Base-by-base conservation (phyloP, 1,140 invertebrate genomes). In the Calycopis cecrops region DNA sequence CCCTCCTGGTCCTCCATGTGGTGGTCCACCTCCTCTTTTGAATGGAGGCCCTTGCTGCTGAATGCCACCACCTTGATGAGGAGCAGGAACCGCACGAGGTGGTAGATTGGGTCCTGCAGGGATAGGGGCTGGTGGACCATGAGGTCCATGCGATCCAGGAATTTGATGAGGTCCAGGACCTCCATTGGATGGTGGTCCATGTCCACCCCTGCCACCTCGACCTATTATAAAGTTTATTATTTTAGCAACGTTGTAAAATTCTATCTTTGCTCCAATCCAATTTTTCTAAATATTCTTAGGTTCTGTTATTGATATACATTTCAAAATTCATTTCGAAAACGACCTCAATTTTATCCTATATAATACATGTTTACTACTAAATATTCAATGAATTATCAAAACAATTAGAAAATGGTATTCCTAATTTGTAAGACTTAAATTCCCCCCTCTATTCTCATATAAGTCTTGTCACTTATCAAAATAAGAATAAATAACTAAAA, bases 1-100 rank as follows among this genome's bases (percentile, higher is more conserved):
- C 42, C 73, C 77, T 42, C 78, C 69, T 2, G 73, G 75, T 3
- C 76, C 78, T 17, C 71, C 76, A 48, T 79, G 78, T n/a, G 64
- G 60, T 28, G 79, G 79, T 1, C 74, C 82, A 35, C 75, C 74
- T 6, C 79, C 79, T 48, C 82, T 55, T 48, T 85, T 85, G 63
- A 70, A 83, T 2, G 77, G 73, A 14, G 68, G 63, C 6, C 63
- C 68, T 38, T 67, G 67, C 4, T 67, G 58, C 40, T 54, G 60
- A 12, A 40, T 38, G 17, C 63, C 61, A 44, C 54, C 40, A 8
- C 52, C 44, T 44, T 67, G 71, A 28, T 67, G 75, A 0, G 58
- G 63, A 10, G 48, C 55, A 14, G 69, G 73, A 0, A 56, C 59
- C n/a, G 56, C 48, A 8, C 64, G 51, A 9, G 72, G 63, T 8